These are phyloP conservation scores for Dasysyrphus albostriatus DNA, from an alignment of 2,888 invertebrate genomes.

Conservation along the genomic window DNA sequence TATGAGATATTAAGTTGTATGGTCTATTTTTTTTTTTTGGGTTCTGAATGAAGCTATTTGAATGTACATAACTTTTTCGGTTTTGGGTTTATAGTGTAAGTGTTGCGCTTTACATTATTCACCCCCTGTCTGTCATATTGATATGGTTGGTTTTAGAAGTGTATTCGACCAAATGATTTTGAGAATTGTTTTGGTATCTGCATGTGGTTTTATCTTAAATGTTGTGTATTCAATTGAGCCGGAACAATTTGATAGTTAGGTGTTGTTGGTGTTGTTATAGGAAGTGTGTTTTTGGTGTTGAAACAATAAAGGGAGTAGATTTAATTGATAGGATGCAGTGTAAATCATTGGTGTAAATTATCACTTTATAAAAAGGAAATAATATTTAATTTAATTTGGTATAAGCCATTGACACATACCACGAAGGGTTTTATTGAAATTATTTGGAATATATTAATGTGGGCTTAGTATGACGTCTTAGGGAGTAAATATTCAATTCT, in stretches of 20 bases:
- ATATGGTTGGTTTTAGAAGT: constrained; percentile 20
- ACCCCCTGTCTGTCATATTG: background rate
- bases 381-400: too few relatives aligned
- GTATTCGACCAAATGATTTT: constrained; percentile 23
- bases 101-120: background rate
- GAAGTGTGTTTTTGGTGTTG: constrained; percentile 25
- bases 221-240: background rate
- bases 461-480: too few relatives aligned
- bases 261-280: background rate
- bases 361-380: background rate
- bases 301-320: background rate
- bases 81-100: background rate
- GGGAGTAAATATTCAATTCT: too few relatives aligned
- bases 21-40: background rate
- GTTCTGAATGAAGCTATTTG: background rate
- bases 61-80: constrained; percentile 8
- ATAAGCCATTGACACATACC: too few relatives aligned
- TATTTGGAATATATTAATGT: too few relatives aligned
- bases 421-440: too few relatives aligned
- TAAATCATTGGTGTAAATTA: constrained; percentile 25
- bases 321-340: constrained; percentile 16
- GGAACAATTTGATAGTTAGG: background rate
- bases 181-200: constrained; percentile 22
- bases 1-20: background rate
- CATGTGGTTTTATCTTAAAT: constrained; percentile 31